Percentiles rank a stretch among this genome's conserved stretches.
Conservation (phyloP, 2,113 vertebrate genomes). For the Falco punctatus region DNA sequence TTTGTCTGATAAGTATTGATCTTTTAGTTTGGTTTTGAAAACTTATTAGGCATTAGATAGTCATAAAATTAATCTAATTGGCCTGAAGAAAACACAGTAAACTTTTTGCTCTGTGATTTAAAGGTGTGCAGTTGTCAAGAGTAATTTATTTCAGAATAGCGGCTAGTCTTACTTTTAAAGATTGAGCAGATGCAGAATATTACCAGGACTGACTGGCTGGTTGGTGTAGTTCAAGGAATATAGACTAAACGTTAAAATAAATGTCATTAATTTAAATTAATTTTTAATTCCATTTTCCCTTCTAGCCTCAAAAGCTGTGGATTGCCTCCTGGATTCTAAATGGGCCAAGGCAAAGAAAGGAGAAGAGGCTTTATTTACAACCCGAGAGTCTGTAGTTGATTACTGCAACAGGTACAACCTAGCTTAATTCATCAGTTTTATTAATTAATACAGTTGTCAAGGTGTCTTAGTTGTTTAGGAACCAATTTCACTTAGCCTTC, state of each 20-base stretch:
- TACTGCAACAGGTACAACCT: constrained; percentile 93
- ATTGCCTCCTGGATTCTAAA: constrained; percentile 96
- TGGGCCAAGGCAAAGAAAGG: constrained; percentile 98
- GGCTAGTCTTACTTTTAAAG: background rate
- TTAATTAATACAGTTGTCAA: background rate
- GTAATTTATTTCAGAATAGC: background rate
- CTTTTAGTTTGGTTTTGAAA: background rate
- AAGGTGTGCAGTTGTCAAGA: background rate
- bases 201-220: background rate
- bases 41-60: background rate
- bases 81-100: background rate
- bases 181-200: background rate
- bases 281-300: background rate
- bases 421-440: background rate
- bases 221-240: background rate
- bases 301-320: constrained; percentile 95
- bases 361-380: constrained; percentile 95
- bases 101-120: background rate
- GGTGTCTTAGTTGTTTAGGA: background rate
- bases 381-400: constrained; percentile 92
- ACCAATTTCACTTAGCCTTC: background rate
- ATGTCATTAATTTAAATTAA: background rate
- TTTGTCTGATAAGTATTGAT: background rate
- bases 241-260: background rate
- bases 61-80: background rate